Evolutionary conservation across 1,140 invertebrate species (phyloP).

Genomic region (Panonychus citri): DNA sequence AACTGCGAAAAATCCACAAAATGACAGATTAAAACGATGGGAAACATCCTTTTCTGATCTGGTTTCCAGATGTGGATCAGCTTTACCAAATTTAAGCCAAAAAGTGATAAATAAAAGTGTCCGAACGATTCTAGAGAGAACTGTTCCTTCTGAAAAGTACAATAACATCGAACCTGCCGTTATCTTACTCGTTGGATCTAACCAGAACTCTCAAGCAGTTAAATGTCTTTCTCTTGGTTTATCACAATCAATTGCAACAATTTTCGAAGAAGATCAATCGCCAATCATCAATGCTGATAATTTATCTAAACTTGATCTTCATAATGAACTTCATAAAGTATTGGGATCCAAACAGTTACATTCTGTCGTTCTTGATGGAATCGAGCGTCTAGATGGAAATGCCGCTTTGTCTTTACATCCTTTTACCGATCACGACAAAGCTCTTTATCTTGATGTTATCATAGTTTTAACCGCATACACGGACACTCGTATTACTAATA

Average conservation of each 20-base stretch:
- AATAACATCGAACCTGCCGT: background rate
- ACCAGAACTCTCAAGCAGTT: background rate
- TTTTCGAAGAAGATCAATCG: background rate
- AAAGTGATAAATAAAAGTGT: background rate
- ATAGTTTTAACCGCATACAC: background rate
- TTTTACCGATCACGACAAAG: background rate
- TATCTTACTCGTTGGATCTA: background rate
- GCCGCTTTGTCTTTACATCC: background rate
- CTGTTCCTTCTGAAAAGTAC: background rate
- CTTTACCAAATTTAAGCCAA: background rate
- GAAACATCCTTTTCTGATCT: background rate
- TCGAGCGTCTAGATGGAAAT: background rate
- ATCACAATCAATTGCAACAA: background rate
- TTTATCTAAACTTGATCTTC: background rate
- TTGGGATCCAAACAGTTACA: background rate
- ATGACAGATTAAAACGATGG: no score
- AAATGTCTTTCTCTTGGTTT: background rate
- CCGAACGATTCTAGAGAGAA: background rate
- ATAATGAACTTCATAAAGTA: background rate
- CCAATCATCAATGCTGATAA: background rate
- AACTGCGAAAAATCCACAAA: no score
- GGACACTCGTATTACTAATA: background rate
- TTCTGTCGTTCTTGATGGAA: background rate
- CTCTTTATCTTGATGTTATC: background rate
- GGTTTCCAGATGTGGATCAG: background rate